Percentiles rank a stretch among this genome's conserved stretches.
phyloP scores from a whole-genome alignment of 1,140 invertebrate genomes.

The Drosophila orena region DNA sequence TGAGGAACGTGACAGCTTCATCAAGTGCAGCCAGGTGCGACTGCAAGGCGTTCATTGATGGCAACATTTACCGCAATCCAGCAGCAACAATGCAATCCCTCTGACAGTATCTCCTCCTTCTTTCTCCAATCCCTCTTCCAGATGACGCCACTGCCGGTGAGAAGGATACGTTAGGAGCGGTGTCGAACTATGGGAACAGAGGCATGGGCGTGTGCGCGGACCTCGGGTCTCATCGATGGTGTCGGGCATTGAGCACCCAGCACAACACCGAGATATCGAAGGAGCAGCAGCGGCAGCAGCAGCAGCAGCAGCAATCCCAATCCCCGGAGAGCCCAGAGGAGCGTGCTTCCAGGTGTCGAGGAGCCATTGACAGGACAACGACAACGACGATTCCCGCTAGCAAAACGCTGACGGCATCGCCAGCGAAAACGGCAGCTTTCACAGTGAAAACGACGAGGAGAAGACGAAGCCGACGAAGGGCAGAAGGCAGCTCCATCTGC shows the following conservation, averaged over 20 bases:
- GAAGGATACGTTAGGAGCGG: constrained; percentile 89
- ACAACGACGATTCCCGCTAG: constrained; percentile 48
- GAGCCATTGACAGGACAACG: constrained; percentile 27
- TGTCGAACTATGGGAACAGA: constrained; percentile 92
- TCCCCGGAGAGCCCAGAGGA: neutral
- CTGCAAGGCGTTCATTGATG: constrained; percentile 19
- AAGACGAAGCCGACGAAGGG: constrained; percentile 41
- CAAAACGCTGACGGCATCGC: constrained; percentile 42
- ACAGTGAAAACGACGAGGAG: constrained; percentile 70
- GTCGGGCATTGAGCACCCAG: constrained; percentile 85
- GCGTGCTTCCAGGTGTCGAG: constrained; percentile 12
- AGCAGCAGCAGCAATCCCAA: constrained; percentile 37
- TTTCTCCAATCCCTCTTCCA: constrained; percentile 25
- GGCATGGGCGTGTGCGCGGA: constrained; percentile 91
- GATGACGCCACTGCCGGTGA: constrained; percentile 89
- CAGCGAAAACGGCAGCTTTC: constrained; percentile 60
- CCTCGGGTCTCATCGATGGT: constrained; percentile 90
- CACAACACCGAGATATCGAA: constrained; percentile 40
- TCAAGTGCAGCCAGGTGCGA: constrained; percentile 64
- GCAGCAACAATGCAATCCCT: constrained; percentile 1
- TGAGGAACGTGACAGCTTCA: constrained; percentile 50
- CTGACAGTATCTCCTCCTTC: neutral
- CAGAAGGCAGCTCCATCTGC: constrained; percentile 5
- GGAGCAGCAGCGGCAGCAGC: constrained; percentile 23
- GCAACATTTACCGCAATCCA: constrained; percentile 23